Base-by-base conservation (phyloP, 92 coral and sea anemone genomes). In the Phymanthus crucifer region DNA sequence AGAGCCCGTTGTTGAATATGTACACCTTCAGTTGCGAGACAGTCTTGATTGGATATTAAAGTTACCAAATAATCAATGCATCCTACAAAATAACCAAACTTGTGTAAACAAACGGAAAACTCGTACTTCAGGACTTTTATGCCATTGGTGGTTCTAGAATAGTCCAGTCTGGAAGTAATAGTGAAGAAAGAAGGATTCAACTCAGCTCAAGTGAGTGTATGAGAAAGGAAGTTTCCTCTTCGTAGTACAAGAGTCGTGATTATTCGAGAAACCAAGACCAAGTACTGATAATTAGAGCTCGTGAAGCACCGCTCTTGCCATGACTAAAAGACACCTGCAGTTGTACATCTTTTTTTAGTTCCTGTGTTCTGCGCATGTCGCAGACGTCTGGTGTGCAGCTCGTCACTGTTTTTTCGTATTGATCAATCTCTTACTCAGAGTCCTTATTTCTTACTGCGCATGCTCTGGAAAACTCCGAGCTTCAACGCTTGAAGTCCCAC, bases 11-110 rank as follows among this genome's bases (percentile, higher is more conserved):
- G 75, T 71, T 71, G 27, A 14, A 45, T 61, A 27, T 29, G 68
- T 61, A 61, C 16, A 61, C 68, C 68, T 61, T 71, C 40, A 71
- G 52, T 36, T 40, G 56, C 75, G 16, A 45, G 75, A 40, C 57
- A 36, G 32, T 19, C 18, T 40, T 71, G 75, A 71, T 71, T 71
- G 75, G 75, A 71, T 71, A 38, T 40, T 71, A 38, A 71, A 26
- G 36, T n/a, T 71, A 40, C 40, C 24, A 45, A 23, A 40, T 36
- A 38, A 35, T 71, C 75, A 69, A 69, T 69, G 48, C 32, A 71
- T 40, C 24, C 40, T 38, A 40, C 73, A 37, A 34, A 17, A 10
- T 17, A 69, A 69, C 27, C 33, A 35, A 24, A 13, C 50, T 71
- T 71, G 32, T 71, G 75, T 71, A 33, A 71, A 71, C 75, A 71